phyloP scores from a whole-genome alignment of 1,140 invertebrate genomes.

The Rhyacophila brunnea region DNA sequence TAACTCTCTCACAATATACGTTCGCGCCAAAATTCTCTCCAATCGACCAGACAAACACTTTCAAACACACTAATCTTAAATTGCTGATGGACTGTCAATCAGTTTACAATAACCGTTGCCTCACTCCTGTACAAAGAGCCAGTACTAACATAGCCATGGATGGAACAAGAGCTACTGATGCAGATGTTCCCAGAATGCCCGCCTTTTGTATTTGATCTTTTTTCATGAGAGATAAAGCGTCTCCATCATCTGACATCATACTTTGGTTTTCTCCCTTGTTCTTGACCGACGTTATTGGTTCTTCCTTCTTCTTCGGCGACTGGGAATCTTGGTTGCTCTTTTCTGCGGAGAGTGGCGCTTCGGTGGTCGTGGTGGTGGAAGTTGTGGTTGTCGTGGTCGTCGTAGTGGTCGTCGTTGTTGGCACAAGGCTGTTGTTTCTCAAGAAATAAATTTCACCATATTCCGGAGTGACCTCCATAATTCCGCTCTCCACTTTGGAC shows the following conservation, averaged over 20 bases:
- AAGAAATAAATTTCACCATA: conserved; percentile 73
- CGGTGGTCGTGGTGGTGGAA: conserved; percentile 55
- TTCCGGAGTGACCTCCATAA: conserved; percentile 64
- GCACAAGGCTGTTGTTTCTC: conserved; percentile 70
- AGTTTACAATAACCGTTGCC: conserved; percentile 29
- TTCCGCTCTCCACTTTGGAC: conserved; percentile 62
- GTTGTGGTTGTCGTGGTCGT: conserved; percentile 67
- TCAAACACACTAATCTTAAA: no score
- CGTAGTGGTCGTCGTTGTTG: conserved; percentile 71
- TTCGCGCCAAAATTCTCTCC: no score
- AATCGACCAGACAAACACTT: no score
- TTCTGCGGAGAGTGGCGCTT: conserved; percentile 45
- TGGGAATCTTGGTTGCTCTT: conserved; percentile 40
- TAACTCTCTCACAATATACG: no score
- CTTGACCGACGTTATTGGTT: conserved; percentile 24
- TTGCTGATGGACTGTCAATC: conserved; percentile 3
- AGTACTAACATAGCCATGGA: neutral
- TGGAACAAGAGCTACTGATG: conserved; percentile 12
- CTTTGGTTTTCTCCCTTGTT: conserved; percentile 44
- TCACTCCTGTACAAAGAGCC: neutral
- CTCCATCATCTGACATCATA: conserved; percentile 45
- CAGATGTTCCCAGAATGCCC: conserved; percentile 38
- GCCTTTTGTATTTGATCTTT: conserved; percentile 47
- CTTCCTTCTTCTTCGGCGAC: conserved; percentile 34
- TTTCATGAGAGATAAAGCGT: conserved; percentile 40